phyloP scores from a whole-genome alignment of 64 coral and sea anemone genomes.

The Stylophora pistillata region DNA sequence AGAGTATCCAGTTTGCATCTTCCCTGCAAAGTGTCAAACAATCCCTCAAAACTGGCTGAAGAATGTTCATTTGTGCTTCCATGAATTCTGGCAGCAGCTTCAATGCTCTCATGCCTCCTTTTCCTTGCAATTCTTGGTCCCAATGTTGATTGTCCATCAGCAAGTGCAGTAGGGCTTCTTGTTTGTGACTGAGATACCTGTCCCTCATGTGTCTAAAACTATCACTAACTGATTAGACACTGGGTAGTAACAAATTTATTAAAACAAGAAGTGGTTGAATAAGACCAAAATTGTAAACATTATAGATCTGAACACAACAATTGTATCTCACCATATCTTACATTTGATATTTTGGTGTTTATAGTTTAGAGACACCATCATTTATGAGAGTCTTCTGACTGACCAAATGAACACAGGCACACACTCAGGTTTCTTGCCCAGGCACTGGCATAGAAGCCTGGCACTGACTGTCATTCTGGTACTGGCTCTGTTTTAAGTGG shows the following conservation, averaged over 20 bases:
- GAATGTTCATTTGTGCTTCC: conserved; percentile 28
- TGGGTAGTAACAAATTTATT: too few relatives aligned
- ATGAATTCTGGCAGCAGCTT: conserved; percentile 69
- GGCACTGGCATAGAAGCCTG: conserved; percentile 26
- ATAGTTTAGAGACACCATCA: conserved; percentile 53
- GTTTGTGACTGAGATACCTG: conserved; percentile 4
- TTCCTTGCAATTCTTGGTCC: conserved; percentile 58
- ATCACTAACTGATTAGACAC: not conserved
- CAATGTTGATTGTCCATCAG: conserved; percentile 48
- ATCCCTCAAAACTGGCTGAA: conserved; percentile 47
- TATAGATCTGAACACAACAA: conserved; percentile 35
- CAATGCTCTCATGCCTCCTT: conserved; percentile 51
- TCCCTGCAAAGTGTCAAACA: conserved; percentile 75
- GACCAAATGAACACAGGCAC: conserved; percentile 48
- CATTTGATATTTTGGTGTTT: conserved; percentile 56
- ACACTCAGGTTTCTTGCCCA: conserved; percentile 32
- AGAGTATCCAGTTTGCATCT: conserved; percentile 65
- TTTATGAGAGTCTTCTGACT: conserved; percentile 44
- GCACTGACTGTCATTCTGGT: conserved; percentile 43
- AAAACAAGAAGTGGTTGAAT: not conserved
- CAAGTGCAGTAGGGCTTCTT: conserved; percentile 50
- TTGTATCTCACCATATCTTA: conserved; percentile 61
- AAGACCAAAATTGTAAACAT: conserved; percentile 21
- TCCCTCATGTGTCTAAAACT: conserved; percentile 42
- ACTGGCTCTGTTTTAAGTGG: conserved; percentile 40